phyloP scores from a whole-genome alignment of 2,113 vertebrate genomes.

The Varanus komodoensis region DNA sequence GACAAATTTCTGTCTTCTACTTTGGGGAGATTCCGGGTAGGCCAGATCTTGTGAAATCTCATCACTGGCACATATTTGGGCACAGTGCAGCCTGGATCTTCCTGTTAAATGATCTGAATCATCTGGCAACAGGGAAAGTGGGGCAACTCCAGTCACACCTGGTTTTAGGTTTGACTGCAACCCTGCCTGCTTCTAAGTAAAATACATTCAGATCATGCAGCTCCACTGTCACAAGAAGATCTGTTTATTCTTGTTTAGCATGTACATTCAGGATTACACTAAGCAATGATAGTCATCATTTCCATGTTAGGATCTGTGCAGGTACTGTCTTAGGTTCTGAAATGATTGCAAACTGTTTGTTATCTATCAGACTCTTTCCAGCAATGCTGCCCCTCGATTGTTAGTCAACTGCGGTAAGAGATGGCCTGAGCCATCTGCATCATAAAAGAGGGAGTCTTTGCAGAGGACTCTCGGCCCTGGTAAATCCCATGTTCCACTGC shows the following conservation, averaged over 20 bases:
- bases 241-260: not conserved
- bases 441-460: not conserved
- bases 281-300: not conserved
- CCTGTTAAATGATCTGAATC: not conserved
- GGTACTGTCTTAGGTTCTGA: not conserved
- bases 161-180: not conserved
- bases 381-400: not conserved
- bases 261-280: not conserved
- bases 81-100: not conserved
- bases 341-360: not conserved
- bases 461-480: not conserved
- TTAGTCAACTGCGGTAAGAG: not conserved
- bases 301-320: not conserved
- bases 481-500: not conserved
- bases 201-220: not conserved
- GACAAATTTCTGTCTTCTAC: not conserved
- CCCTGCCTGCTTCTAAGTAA: not conserved
- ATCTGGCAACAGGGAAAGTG: not conserved
- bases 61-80: not conserved
- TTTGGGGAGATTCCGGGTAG: not conserved
- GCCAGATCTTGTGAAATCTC: not conserved
- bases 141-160: not conserved
- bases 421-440: not conserved
- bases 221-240: not conserved
- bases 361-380: not conserved